Evolutionary conservation across 2,888 invertebrate species (phyloP), one percentile per base, ranked within the genome.

Genomic region (Diogma glabrata): DNA sequence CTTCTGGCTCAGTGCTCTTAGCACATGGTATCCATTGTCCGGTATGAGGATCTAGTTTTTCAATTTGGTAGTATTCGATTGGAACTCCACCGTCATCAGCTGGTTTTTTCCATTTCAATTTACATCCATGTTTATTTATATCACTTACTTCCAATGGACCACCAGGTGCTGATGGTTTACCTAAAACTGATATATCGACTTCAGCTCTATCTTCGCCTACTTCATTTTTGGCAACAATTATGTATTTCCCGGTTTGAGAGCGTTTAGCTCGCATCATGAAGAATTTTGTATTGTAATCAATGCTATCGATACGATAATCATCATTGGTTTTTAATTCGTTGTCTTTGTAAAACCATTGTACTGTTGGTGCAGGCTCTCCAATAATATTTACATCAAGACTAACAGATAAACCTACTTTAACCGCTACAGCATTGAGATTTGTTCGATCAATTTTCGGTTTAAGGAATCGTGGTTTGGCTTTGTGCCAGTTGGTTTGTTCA

Each of bases 11-110:
- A 52, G 83, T 82, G 38, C 89, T 82, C 54, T 88, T 86, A 17
- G 87, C 92, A 63, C 90, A 92, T 8, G 92, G 88, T 50, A 92
- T 77, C 97, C 96, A 97, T 72, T 87, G 82, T 55, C 91, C 91
- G 45, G 91, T 89, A 50, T 86, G 78, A 14, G 91, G 90, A 71
- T 94, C 94, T 43, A 93, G 77, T 64, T 93, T 94, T 71, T 99
- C 97, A 61, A 99, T 91, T 74, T 90, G 88, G 65, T 95, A 95
- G 65, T 92, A 89, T 55, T 94, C 90, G 59, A 99, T 81, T 38
- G 93, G 94, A 26, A 84, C 73, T 20, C 97, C 97, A 52, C 97
- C 97, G 63, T 97, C 95, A 66, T 97, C 95, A 59, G 91, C 87
- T 0, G 93, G 94, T 64, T 91, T 90, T 67, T 92, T 79, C 94